Evolutionary conservation across 2,888 invertebrate species (phyloP), one percentile per base, ranked within the genome.

Genomic region (Calameuta idolon): DNA sequence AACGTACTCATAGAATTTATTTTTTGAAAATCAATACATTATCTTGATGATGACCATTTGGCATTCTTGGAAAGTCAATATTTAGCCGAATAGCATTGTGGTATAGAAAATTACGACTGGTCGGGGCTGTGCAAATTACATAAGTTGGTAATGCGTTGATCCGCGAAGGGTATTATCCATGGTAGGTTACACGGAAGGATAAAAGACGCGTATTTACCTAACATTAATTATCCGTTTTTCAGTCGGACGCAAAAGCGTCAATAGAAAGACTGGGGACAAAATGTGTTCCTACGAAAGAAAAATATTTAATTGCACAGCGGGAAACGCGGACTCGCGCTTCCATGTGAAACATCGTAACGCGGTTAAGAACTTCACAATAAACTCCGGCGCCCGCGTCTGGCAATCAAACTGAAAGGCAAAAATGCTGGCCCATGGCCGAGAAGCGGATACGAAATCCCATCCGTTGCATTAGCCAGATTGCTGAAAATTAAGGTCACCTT

Each of bases 361-460:
- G 82, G 85, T 86, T 84, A 85, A 82, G 81, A 83, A 81, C 81
- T 81, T 82, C 75, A 77, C 80, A 73, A 81, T 81, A 82, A 82
- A 82, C 77, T 80, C 79, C 76, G 79, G 77, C 75, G 77, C 73
- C 74, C 73, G 76, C 78, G 79, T 30, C 33, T 33, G 71, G 79
- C 83, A 86, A 86, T 87, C 81, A 81, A 79, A 81, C 81, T 85
- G 82, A 85, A 80, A 84, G 83, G 84, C 83, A 82, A 86, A 85
- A 84, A 84, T 85, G 79, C 73, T 79, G 77, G 74, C 30, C 74
- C 75, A 55, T 79, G 75, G 31, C 71, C 71, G 71, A 71, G 71
- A 34, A 33, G 12, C 71, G 33, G 33, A 31, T 12, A 71, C 33
- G 33, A 71, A 71, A 71, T 33, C 31, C 34, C 15, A 31, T 33